Evolutionary conservation across 2,888 invertebrate species (phyloP).

Genomic region (Eupithecia abbreviata): DNA sequence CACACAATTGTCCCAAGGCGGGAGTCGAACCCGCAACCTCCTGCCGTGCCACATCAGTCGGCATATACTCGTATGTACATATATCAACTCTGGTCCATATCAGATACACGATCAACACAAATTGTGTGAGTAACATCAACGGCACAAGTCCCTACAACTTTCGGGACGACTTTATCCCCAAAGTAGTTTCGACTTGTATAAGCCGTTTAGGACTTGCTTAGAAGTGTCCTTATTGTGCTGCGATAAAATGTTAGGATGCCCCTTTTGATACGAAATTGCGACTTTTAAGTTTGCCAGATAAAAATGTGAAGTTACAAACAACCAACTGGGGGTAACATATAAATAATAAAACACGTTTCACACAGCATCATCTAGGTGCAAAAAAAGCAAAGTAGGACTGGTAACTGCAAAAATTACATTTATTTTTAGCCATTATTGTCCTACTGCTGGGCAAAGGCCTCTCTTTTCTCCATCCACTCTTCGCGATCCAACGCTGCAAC

Average conservation of each 20-base stretch:
- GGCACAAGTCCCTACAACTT: background rate
- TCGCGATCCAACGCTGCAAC: too few species aligned
- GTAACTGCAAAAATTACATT: too few species aligned
- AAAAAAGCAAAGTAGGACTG: too few species aligned
- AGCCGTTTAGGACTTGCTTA: slow-evolving; percentile 11
- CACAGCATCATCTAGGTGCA: too few species aligned
- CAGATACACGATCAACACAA: background rate
- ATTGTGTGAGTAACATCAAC: background rate
- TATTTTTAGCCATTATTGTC: too few species aligned
- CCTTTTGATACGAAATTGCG: slow-evolving; percentile 1
- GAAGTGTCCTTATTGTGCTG: slow-evolving; percentile 15
- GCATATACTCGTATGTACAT: background rate
- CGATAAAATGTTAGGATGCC: slow-evolving; percentile 20
- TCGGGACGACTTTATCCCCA: background rate
- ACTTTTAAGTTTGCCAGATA: background rate
- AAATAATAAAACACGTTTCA: too few species aligned
- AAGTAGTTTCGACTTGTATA: slow-evolving; percentile 12
- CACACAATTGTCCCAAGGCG: too few species aligned
- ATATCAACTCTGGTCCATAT: background rate
- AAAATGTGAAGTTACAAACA: background rate
- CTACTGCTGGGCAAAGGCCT: too few species aligned
- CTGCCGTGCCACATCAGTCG: too few species aligned
- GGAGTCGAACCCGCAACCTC: too few species aligned
- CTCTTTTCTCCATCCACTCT: too few species aligned
- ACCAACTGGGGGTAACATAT: background rate